Evolutionary conservation across 2,797 vertebrate species (phyloP).

Genomic region (Rhabdomys pumilio): DNA sequence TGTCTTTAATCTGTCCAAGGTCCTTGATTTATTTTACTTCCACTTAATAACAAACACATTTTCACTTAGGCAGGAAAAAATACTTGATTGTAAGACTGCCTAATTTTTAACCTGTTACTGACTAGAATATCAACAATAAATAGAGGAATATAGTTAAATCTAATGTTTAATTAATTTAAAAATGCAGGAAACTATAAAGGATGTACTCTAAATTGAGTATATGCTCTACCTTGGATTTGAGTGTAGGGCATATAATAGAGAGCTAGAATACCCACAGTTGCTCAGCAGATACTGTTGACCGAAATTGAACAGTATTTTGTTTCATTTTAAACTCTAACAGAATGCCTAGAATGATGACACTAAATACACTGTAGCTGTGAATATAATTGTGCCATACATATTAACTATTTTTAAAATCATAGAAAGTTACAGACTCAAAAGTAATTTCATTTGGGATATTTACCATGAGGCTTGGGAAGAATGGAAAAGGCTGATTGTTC

Average conservation of each 20-base stretch:
- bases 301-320: constrained; percentile 47
- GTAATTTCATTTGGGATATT: background rate
- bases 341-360: constrained; percentile 25
- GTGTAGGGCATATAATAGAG: background rate
- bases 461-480: background rate
- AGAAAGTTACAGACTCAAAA: background rate
- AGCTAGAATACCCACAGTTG: background rate
- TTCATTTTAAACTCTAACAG: constrained; percentile 19
- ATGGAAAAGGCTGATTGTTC: background rate
- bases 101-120: constrained; percentile 26
- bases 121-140: constrained; percentile 9
- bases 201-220: constrained; percentile 20
- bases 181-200: constrained; percentile 37
- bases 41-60: constrained; percentile 43
- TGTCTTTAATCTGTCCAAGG: constrained; percentile 1
- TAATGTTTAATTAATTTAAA: constrained; percentile 42
- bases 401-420: background rate
- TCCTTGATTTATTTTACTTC: constrained; percentile 25
- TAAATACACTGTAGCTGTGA: constrained; percentile 6
- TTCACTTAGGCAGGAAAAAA: constrained; percentile 41
- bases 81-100: background rate
- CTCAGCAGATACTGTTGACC: background rate
- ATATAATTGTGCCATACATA: background rate
- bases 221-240: constrained; percentile 37
- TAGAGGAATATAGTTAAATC: constrained; percentile 33